Evolutionary conservation across 2,888 invertebrate species (phyloP).

Genomic region (Liodrosophila aerea): DNA sequence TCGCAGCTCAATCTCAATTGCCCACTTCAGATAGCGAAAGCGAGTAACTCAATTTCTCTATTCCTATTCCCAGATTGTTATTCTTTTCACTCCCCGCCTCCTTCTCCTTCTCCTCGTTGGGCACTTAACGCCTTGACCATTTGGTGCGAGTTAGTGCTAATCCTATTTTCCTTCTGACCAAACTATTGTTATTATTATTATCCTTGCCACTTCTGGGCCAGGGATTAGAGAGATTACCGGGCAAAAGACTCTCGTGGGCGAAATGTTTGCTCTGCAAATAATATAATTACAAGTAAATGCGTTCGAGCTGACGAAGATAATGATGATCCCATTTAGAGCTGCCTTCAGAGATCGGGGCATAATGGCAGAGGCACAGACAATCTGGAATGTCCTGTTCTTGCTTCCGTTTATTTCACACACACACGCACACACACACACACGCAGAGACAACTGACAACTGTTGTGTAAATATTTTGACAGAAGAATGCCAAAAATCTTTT

Average conservation of each 20-base stretch:
- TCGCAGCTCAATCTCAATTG: constrained; percentile 50
- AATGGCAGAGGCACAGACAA: constrained; percentile 10
- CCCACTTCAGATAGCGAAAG: constrained; percentile 48
- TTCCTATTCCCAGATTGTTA: too few species aligned
- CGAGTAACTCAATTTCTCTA: not conserved
- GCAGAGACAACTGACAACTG: constrained; percentile 65
- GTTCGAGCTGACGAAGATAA: constrained; percentile 1
- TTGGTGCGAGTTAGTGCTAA: not conserved
- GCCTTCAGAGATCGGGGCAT: constrained; percentile 5
- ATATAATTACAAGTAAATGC: constrained; percentile 75
- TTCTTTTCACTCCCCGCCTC: too few species aligned
- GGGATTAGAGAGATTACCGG: not conserved
- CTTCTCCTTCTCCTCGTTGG: too few species aligned
- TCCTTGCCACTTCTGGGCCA: too few species aligned
- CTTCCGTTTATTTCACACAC: constrained; percentile 29
- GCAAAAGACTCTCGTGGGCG: too few species aligned
- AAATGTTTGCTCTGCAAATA: constrained; percentile 64
- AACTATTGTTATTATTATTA: too few species aligned
- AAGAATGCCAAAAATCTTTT: constrained; percentile 73
- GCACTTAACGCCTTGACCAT: not conserved
- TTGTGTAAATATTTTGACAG: constrained; percentile 77
- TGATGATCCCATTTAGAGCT: constrained; percentile 49
- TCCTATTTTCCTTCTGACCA: too few species aligned
- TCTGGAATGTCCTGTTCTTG: constrained; percentile 33
- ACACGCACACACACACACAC: not conserved